Conservation (phyloP, 2,888 invertebrate genomes). For the Tinea semifulvella region DNA sequence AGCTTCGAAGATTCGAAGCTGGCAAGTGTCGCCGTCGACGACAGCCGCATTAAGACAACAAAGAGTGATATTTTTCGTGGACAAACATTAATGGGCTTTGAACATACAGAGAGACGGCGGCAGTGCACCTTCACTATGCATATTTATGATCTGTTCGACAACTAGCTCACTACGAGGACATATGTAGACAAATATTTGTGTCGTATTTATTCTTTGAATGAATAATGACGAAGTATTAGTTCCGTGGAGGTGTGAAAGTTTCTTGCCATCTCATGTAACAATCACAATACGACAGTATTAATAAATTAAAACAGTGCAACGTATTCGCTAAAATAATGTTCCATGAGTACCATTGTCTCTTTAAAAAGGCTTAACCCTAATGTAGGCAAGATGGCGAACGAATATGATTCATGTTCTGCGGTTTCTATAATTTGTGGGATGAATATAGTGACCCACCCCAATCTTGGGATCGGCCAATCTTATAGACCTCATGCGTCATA, state of each 20-base stretch:
- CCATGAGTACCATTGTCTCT: slow-evolving; percentile 7
- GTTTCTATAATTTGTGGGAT: slow-evolving; percentile 32
- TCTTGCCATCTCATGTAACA: slow-evolving; percentile 5
- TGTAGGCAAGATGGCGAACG: slow-evolving; percentile 24
- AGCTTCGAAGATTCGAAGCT: not conserved
- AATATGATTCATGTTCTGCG: slow-evolving; percentile 36
- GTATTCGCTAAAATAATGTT: not conserved
- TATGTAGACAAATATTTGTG: slow-evolving; percentile 46
- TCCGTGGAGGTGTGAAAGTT: slow-evolving; percentile 7
- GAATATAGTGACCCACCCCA: slow-evolving; percentile 7
- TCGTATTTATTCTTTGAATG: slow-evolving; percentile 33
- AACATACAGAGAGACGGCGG: slow-evolving; percentile 41
- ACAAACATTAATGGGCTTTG: slow-evolving; percentile 51
- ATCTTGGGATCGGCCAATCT: slow-evolving; percentile 7
- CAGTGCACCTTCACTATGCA: slow-evolving; percentile 51
- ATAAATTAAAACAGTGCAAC: not conserved
- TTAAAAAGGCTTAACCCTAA: slow-evolving; percentile 7
- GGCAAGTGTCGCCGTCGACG: slow-evolving; percentile 23
- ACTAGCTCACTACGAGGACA: slow-evolving; percentile 45
- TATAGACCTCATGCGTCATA: slow-evolving; percentile 8
- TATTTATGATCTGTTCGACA: slow-evolving; percentile 60
- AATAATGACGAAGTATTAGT: slow-evolving; percentile 20
- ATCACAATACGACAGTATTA: not conserved
- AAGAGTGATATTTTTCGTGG: slow-evolving; percentile 57
- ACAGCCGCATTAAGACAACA: slow-evolving; percentile 46